Conservation (phyloP, 2,888 invertebrate genomes). For the Dryocosmus kuriphilus region DNA sequence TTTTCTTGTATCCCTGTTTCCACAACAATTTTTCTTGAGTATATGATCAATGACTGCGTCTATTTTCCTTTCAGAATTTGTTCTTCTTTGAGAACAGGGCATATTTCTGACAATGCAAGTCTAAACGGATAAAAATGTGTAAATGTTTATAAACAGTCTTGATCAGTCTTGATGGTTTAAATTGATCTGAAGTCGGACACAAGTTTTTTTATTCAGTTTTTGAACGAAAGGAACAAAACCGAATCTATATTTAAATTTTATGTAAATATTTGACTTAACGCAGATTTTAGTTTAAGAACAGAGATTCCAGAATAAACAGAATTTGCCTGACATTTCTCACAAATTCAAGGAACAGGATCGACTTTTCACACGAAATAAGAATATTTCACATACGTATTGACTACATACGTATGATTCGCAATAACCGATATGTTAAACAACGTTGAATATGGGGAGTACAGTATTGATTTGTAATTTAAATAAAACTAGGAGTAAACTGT, state of each 20-base stretch:
- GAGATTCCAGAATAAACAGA: not conserved
- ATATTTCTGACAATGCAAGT: slow-evolving; percentile 35
- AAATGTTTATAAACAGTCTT: not conserved
- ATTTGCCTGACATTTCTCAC: not conserved
- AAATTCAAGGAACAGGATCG: not conserved
- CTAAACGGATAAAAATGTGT: slow-evolving; percentile 4
- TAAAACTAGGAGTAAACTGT: slow-evolving; percentile 37
- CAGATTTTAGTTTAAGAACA: not conserved
- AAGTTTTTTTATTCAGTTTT: not conserved
- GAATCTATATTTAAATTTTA: too few relatives aligned
- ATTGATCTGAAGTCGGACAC: not conserved
- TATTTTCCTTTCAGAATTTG: slow-evolving; percentile 39
- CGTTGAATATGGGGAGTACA: slow-evolving; percentile 15
- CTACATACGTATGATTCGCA: slow-evolving; percentile 25
- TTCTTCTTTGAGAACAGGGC: slow-evolving; percentile 42
- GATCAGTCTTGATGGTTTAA: not conserved
- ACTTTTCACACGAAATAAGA: not conserved
- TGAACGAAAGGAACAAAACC: too few relatives aligned
- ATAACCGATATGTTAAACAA: slow-evolving; percentile 28
- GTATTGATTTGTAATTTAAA: slow-evolving; percentile 40
- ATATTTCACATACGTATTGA: too few relatives aligned
- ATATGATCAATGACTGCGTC: slow-evolving; percentile 46
- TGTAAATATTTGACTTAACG: too few relatives aligned
- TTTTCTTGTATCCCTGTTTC: slow-evolving; percentile 2
- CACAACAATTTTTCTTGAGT: slow-evolving; percentile 38